Evolutionary conservation across 1,140 invertebrate species (phyloP), one percentile per base, ranked within the genome.

Genomic region (Proctacanthus coquilletti): DNA sequence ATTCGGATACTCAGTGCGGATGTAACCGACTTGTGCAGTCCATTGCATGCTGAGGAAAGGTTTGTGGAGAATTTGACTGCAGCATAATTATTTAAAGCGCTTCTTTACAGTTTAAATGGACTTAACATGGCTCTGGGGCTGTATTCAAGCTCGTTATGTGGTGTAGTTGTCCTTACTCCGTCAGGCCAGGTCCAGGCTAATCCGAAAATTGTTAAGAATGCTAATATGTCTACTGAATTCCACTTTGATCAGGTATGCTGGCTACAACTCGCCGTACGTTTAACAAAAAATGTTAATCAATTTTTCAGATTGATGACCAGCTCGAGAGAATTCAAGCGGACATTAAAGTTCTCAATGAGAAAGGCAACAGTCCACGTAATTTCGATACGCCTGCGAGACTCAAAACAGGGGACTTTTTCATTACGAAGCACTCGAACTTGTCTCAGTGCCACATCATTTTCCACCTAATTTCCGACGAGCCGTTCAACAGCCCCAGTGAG

Each of bases 351-450:
- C 57, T 64, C 3, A 66, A 43, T 20, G 42, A 50, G 3, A n/a
- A n/a, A n/a, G n/a, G n/a, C n/a, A n/a, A n/a, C n/a, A n/a, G n/a
- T n/a, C n/a, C n/a, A n/a, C n/a, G n/a, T n/a, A n/a, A n/a, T n/a
- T n/a, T n/a, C n/a, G n/a, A n/a, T n/a, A n/a, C 46, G 33, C 51
- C 25, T 65, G 63, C 49, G 66, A 75, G 69, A 39, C 58, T 84
- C 34, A 75, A 81, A 58, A 73, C 80, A 1, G 94, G 94, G 4
- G 94, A 98, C 65, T 82, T 95, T 50, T 94, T 87, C 59, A 75
- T 96, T 8, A 96, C 92, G 3, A 74, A 77, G 43, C 94, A 98
- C 74, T 96, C 91, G 35, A 97, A 97, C 73, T 69, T 98, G 38
- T 76, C 86, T 8, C 84, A 94, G 58, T 82, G 87, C 29, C 91